A percentile compares a stretch with the other conserved stretches of the same genome.
Evolutionary conservation across 2,888 invertebrate species (phyloP).

Genomic region (Mimumesa dahlbomi): DNA sequence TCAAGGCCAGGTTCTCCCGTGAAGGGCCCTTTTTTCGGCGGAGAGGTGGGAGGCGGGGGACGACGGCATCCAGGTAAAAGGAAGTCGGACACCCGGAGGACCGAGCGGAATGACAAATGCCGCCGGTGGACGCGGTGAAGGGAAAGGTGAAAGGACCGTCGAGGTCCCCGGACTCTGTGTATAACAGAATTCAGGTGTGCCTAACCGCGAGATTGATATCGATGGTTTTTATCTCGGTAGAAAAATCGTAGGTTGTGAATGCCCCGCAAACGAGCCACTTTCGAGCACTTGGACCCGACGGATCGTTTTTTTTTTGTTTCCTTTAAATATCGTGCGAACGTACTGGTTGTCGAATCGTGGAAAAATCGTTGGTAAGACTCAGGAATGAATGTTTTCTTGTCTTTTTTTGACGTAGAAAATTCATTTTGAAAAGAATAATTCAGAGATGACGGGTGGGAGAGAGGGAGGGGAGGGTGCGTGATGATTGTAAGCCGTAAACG

Average conservation of each 20-base stretch:
- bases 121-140: conserved; percentile 66
- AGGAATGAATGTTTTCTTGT: too few relatives aligned
- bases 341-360: too few relatives aligned
- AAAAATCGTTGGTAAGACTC: too few relatives aligned
- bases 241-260: conserved; percentile 37
- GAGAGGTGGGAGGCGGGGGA: conserved; percentile 45
- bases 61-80: conserved; percentile 71
- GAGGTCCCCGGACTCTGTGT: conserved; percentile 34
- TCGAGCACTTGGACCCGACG: conserved; percentile 14
- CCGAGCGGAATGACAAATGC: conserved; percentile 78
- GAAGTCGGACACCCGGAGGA: conserved; percentile 70
- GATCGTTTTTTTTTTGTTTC: too few relatives aligned
- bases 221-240: conserved; percentile 35
- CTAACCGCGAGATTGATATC: conserved; percentile 60
- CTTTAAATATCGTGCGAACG: too few relatives aligned
- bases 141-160: conserved; percentile 75
- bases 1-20: conserved; percentile 56
- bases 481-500: conserved; percentile 23
- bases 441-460: background rate
- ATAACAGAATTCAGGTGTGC: conserved; percentile 57
- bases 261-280: conserved; percentile 21
- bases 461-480: background rate
- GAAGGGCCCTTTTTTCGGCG: conserved; percentile 63
- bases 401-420: too few relatives aligned
- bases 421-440: too few relatives aligned